Base-by-base conservation (phyloP, 2,113 vertebrate genomes). In the Chascanopsetta lugubris region DNA sequence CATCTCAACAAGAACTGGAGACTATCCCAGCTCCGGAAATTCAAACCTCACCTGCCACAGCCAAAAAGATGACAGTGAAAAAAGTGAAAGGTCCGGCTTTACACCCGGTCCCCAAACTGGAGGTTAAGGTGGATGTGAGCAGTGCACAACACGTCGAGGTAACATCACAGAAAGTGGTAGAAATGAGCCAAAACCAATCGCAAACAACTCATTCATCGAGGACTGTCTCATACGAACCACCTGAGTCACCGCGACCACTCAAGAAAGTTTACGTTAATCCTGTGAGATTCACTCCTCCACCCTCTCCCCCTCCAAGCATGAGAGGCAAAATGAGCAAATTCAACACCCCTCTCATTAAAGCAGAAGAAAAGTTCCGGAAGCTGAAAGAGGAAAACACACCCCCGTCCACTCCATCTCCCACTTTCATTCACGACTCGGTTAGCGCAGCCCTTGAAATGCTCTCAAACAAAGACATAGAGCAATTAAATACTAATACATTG, bases 261-360 rank as follows among this genome's bases (percentile, higher is more conserved):
- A 89, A 91, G 78, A 88, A 84, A 80, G 76, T 79, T 60, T 75
- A 85, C 69, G 69, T 88, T 5, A 68, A 92, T 40, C 90, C 92
- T 1, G 48, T 91, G 47, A 95, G 75, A 80, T 93, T 94, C 47
- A 94, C 93, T 56, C 92, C 94, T 32, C 85, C 94, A 29, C 85
- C 92, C 42, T 87, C 84, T 40, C 90, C 92, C 45, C 61, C 87
- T 30, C 87, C 87, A 15, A 76, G 62, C 45, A 82, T 81, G 75
- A 91, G 83, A 81, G 89, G 88, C n/a, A 94, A 94, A 36, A 61
- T 76, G 42, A 93, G 90, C 78, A 96, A 93, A 92, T 97, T 96
- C 80, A 94, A 91, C 86, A 97, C 95, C 9, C 92, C 94, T 34
- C 88, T 97, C 88, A 97, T 97, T 89, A 93, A 96, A 73, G 93